Conservation (phyloP, 2,888 invertebrate genomes). For the Chrysotoxum bicinctum region DNA sequence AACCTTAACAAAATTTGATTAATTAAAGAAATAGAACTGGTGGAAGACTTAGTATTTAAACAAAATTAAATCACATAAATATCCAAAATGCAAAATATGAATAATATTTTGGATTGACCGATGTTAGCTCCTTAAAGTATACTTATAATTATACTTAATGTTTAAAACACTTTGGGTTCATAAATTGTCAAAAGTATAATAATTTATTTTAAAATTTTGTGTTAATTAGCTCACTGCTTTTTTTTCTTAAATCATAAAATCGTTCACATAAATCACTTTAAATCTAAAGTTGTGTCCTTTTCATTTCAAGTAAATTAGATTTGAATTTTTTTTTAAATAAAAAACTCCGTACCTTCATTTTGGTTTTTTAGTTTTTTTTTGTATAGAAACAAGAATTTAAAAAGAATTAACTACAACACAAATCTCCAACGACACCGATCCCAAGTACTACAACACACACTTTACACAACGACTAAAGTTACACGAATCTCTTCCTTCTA, state of each 20-base stretch:
- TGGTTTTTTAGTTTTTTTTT: constrained; percentile 26
- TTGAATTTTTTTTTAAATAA: not conserved
- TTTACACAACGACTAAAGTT: constrained; percentile 46
- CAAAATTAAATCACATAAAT: no score
- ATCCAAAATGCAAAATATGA: no score
- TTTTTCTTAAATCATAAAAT: not conserved
- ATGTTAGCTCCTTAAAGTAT: no score
- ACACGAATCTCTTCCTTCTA: constrained; percentile 36
- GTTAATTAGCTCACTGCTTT: not conserved
- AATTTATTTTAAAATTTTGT: no score
- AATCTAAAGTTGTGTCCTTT: not conserved
- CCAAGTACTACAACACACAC: constrained; percentile 55
- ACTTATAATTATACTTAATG: no score
- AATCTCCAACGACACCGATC: constrained; percentile 39
- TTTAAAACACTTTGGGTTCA: no score
- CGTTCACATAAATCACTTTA: not conserved
- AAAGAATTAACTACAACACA: not conserved
- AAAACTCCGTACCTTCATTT: constrained; percentile 54
- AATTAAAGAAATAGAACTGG: no score
- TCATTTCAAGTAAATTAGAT: not conserved
- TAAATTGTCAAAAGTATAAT: no score
- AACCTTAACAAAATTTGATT: no score
- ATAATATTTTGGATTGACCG: no score
- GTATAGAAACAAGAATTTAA: not conserved
- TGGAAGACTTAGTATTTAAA: no score